Conservation (phyloP, 2,888 invertebrate species). For the Drosophila longiperda region DNA sequence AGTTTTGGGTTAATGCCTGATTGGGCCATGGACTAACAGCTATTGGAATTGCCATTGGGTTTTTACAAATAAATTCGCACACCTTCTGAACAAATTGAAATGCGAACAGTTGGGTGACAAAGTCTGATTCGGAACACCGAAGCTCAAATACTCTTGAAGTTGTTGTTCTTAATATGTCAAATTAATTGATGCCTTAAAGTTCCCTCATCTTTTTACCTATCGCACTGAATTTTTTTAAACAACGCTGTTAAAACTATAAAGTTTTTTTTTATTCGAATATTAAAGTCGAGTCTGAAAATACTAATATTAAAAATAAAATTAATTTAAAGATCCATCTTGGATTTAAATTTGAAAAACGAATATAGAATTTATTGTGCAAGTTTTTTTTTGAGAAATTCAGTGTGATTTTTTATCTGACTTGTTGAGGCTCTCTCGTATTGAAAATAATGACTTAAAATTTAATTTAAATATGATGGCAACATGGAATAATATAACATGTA, state of each 20-base stretch:
- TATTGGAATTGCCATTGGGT: conserved; percentile 4
- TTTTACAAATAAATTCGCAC: conserved; percentile 26
- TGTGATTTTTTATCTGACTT: background rate
- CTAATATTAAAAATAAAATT: background rate
- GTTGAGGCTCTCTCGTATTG: background rate
- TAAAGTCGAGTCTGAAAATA: background rate
- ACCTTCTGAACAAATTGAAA: conserved; percentile 16
- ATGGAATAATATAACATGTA: background rate
- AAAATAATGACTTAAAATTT: background rate
- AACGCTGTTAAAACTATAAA: too few relatives aligned
- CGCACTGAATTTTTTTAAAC: background rate
- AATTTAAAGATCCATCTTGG: background rate
- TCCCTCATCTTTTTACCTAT: background rate
- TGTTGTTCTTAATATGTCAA: background rate
- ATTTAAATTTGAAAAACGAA: background rate
- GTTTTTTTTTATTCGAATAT: too few relatives aligned
- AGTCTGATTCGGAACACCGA: conserved; percentile 31
- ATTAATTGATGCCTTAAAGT: background rate
- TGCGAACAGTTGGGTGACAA: background rate
- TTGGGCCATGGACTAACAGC: conserved; percentile 26
- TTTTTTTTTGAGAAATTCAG: background rate
- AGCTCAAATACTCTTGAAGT: conserved; percentile 20
- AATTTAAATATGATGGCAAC: background rate
- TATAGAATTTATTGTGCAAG: background rate
- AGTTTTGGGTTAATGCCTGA: conserved; percentile 35